Conservation (phyloP, 2,113 vertebrate species). For the Chlorodrepanis virens region DNA sequence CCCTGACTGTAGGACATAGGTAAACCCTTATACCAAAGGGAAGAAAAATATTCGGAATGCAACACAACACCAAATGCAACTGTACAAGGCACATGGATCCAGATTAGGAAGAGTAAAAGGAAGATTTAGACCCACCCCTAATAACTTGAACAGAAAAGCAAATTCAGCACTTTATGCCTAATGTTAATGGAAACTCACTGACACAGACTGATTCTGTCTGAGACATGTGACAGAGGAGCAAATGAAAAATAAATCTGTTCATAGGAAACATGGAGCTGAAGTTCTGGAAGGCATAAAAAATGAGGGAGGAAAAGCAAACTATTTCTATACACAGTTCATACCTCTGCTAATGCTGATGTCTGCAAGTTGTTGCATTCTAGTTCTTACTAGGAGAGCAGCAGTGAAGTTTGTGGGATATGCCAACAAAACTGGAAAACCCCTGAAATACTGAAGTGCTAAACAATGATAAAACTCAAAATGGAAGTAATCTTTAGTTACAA, state of each 20-base stretch:
- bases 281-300: neutral
- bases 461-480: neutral
- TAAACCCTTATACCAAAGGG: neutral
- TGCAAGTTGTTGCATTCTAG: neutral
- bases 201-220: neutral
- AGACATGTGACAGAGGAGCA: neutral
- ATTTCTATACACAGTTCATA: neutral
- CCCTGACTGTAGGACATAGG: neutral
- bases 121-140: neutral
- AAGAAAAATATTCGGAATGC: neutral
- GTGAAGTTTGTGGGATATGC: neutral
- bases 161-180: neutral
- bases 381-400: neutral
- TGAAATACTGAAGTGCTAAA: neutral
- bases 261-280: neutral
- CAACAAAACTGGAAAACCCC: neutral
- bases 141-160: neutral
- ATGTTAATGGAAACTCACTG: neutral
- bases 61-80: neutral
- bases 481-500: neutral
- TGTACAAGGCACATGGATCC: neutral
- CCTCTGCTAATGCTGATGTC: neutral
- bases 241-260: neutral
- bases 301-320: neutral
- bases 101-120: neutral